Evolutionary conservation across 2,888 invertebrate species (phyloP).

Genomic region (Biston betularia): DNA sequence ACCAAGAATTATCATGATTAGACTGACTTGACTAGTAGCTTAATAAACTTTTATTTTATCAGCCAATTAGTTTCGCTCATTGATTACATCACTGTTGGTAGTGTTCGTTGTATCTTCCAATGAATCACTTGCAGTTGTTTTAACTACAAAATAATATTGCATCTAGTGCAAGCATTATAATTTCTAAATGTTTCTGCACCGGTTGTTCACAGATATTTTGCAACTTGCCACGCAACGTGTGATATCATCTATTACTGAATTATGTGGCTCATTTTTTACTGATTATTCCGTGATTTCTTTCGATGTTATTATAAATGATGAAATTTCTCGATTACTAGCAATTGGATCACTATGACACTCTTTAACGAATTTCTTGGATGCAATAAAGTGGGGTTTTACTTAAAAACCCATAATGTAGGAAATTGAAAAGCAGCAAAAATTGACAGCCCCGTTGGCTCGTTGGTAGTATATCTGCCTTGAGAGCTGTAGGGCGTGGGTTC

Average conservation of each 20-base stretch:
- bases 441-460: too few species aligned
- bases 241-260: constrained; percentile 27
- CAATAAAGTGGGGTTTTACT: background rate
- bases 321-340: constrained; percentile 11
- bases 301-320: constrained; percentile 19
- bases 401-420: background rate
- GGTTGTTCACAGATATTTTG: constrained; percentile 37
- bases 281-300: constrained; percentile 24
- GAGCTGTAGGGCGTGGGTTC: too few species aligned
- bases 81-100: background rate
- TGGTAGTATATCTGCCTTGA: too few species aligned
- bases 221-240: constrained; percentile 29
- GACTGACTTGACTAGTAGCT: too few species aligned
- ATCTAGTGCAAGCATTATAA: constrained; percentile 19
- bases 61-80: background rate
- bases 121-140: constrained; percentile 13
- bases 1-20: too few species aligned
- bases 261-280: constrained; percentile 24
- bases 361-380: background rate
- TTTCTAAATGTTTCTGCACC: constrained; percentile 33
- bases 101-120: background rate
- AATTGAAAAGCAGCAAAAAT: too few species aligned
- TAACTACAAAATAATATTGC: constrained; percentile 16
- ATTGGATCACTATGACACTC: constrained; percentile 3
- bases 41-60: too few species aligned